phyloP scores from a whole-genome alignment of 2,797 vertebrate genomes.

The Takifugu ocellatus region DNA sequence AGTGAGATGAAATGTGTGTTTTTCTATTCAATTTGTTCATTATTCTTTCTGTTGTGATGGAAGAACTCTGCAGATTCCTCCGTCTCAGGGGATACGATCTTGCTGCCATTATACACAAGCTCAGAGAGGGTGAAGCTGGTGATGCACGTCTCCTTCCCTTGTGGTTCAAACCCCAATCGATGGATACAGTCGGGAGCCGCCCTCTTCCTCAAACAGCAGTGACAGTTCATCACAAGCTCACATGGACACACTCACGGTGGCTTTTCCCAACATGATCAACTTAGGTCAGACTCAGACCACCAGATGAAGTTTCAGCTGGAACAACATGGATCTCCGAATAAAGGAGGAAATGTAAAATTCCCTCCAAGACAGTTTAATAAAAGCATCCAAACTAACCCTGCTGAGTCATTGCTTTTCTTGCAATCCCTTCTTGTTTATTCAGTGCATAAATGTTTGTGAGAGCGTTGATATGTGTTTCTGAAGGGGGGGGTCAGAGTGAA shows the following conservation, averaged over 20 bases:
- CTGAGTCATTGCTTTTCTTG: constrained; percentile 38
- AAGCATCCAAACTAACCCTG: too few species aligned
- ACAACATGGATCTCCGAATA: too few species aligned
- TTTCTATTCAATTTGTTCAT: background rate
- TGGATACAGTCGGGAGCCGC: constrained; percentile 95
- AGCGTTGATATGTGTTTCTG: constrained; percentile 17
- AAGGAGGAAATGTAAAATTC: too few species aligned
- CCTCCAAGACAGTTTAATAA: too few species aligned
- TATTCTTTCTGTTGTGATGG: constrained; percentile 1
- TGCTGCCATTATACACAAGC: constrained; percentile 87
- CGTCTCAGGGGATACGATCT: constrained; percentile 84
- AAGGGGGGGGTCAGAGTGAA: constrained; percentile 30
- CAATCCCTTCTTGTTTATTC: constrained; percentile 22
- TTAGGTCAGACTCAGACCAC: too few species aligned
- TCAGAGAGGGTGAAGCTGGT: constrained; percentile 87
- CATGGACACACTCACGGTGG: too few species aligned
- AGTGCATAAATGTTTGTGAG: constrained; percentile 27
- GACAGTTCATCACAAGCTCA: constrained; percentile 11
- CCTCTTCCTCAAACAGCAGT: constrained; percentile 90
- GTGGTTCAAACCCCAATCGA: constrained; percentile 80
- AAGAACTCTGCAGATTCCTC: constrained; percentile 40
- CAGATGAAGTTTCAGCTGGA: too few species aligned
- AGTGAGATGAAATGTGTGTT: background rate
- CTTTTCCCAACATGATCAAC: too few species aligned
- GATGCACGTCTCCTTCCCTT: constrained; percentile 87